Evolutionary conservation across 92 coral and sea anemone genomes (phyloP).

Genomic region (Virgularia gustaviana): DNA sequence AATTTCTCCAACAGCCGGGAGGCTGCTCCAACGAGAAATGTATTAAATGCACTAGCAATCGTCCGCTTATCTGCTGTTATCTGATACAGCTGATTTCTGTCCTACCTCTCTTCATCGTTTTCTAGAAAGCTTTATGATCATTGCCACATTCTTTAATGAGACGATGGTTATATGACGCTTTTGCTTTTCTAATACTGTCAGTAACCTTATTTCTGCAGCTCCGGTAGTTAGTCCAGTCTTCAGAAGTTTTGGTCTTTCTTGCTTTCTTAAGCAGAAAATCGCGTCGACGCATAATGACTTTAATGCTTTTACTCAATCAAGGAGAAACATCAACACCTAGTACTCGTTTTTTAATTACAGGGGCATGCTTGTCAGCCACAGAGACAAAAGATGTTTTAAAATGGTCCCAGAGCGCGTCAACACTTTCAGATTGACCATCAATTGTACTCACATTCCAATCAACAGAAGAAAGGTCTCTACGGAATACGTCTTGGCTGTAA

Average conservation of each 20-base stretch:
- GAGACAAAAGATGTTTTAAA: slow-evolving; percentile 24
- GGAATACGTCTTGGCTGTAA: background rate
- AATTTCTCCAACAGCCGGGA: slow-evolving; percentile 10
- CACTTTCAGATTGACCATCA: background rate
- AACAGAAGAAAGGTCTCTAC: background rate
- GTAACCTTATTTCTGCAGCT: slow-evolving; percentile 40
- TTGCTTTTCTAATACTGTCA: slow-evolving; percentile 22
- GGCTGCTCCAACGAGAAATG: slow-evolving; percentile 24
- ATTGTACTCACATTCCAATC: slow-evolving; percentile 13
- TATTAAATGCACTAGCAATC: slow-evolving; percentile 21
- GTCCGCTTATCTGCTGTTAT: slow-evolving; percentile 16
- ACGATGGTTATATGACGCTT: slow-evolving; percentile 5
- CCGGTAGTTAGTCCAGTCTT: slow-evolving; percentile 42
- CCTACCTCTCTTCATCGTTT: slow-evolving; percentile 33
- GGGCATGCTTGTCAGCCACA: slow-evolving; percentile 23
- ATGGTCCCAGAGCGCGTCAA: slow-evolving; percentile 35
- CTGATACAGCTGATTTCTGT: slow-evolving; percentile 9
- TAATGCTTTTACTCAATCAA: slow-evolving; percentile 40
- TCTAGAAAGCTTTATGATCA: slow-evolving; percentile 19
- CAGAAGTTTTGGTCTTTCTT: slow-evolving; percentile 25
- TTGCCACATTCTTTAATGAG: slow-evolving; percentile 32
- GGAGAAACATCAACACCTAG: slow-evolving; percentile 42
- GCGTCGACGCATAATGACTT: slow-evolving; percentile 26
- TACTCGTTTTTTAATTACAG: slow-evolving; percentile 20
- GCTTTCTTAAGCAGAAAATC: slow-evolving; percentile 28